Evolutionary conservation across 2,113 vertebrate species (phyloP), one percentile per base, ranked within the genome.

Genomic region (Cairina moschata): DNA sequence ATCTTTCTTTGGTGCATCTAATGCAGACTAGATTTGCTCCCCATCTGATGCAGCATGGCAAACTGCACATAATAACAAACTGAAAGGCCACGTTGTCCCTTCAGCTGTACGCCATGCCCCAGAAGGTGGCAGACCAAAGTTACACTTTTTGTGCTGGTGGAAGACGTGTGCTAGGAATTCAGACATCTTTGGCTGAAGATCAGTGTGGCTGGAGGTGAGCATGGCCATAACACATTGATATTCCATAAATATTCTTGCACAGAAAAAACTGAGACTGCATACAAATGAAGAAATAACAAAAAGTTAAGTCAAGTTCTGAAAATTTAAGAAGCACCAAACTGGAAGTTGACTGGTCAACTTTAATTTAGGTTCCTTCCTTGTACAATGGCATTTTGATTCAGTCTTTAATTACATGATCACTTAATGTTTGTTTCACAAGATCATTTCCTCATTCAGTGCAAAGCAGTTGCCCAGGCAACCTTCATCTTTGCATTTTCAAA

Each of bases 381-480:
- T 69, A 95, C 89, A 90, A 90, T 83, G 87, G 90, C 91, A 95
- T 95, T 95, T 92, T 95, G 91, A 96, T 90, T 94, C 94, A 91
- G 90, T 90, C 90, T 96, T 96, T 96, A 96, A 97, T 97, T 97
- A 97, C 91, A 94, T 60, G 93, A 97, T 96, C 93, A 90, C 82
- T 96, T 95, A 95, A 95, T 95, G 95, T 97, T 97, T 97, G 95
- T 96, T 96, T 96, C 95, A 95, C 85, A 95, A 90, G 94, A 97
- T 91, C 94, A 93, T 95, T 88, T 96, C 78, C 90, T 96, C 94
- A 95, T 95, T 96, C 90, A 93, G 87, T 91, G 90, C 90, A 96
- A 95, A 94, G 93, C 95, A 97, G 95, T 97, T 97, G 87, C 95
- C 96, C 96, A 95, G 96, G 96, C 96, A 97, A 97, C 96, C 95